Evolutionary conservation across 1,140 invertebrate species (phyloP), one percentile per base, ranked within the genome.

Genomic region (Euura saliciscinereae): DNA sequence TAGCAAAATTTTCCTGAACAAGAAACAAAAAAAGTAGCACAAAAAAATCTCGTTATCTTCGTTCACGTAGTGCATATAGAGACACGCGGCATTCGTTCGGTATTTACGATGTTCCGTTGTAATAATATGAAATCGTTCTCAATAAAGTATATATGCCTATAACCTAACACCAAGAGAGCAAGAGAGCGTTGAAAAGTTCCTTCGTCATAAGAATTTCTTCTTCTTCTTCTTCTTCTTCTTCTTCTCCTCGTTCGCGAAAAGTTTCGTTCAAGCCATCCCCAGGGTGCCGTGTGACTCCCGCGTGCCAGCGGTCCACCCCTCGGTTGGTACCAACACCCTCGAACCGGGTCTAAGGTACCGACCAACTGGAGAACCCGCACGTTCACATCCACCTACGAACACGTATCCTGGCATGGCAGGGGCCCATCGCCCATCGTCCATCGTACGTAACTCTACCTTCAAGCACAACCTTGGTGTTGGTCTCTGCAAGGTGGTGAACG

Each of bases 141-240:
- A 74, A 76, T 77, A 76, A 76, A 74, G 76, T 78, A 81, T 79
- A 78, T n/a, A n/a, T n/a, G n/a, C n/a, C n/a, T n/a, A n/a, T n/a
- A n/a, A n/a, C n/a, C n/a, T n/a, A n/a, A n/a, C n/a, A n/a, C n/a
- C n/a, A n/a, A 74, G 78, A 70, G 71, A 59, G 70, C 71, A 42
- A 73, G 45, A 44, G 66, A 13, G 72, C 45, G 51, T 68, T 66
- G 72, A 76, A 82, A 81, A 79, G 74, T 82, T 81, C 79, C 76
- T 75, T 69, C 80, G 74, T 74, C 74, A 73, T 79, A 78, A 80
- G 78, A 82, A 79, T 82, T 80, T 75, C 72, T 51, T 76, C 74
- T 75, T 77, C n/a, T n/a, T n/a, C n/a, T n/a, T n/a, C n/a, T n/a
- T n/a, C n/a, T n/a, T n/a, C n/a, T n/a, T n/a, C n/a, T n/a, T n/a